Evolutionary conservation across 2,113 vertebrate species (phyloP).

Genomic region (Triplophysa dalaica): DNA sequence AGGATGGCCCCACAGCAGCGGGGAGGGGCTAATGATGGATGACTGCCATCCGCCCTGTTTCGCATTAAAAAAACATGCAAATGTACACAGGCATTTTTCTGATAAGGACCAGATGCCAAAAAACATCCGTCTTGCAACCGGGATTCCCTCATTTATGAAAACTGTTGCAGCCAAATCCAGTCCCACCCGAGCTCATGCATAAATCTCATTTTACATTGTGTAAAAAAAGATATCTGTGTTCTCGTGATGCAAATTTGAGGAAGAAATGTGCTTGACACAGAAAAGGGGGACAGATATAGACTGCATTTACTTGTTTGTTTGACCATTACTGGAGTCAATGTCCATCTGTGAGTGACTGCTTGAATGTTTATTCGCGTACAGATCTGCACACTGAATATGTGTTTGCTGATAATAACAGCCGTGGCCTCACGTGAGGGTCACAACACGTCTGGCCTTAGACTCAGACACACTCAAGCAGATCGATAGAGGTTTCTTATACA

Average conservation of each 20-base stretch:
- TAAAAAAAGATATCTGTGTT: too few species aligned
- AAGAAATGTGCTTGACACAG: too few species aligned
- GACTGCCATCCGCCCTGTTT: constrained; percentile 50
- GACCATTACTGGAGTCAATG: not conserved
- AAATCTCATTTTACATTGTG: too few species aligned
- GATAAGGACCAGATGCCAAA: not conserved
- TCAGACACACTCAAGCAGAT: constrained; percentile 19
- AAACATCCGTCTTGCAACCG: not conserved
- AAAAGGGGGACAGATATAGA: not conserved
- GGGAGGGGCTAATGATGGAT: constrained; percentile 45
- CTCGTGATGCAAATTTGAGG: too few species aligned
- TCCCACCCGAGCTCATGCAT: too few species aligned
- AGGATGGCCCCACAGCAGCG: not conserved
- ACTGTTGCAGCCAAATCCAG: too few species aligned
- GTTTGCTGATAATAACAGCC: not conserved
- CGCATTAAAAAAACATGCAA: constrained; percentile 28
- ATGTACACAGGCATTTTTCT: not conserved
- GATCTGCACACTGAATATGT: not conserved
- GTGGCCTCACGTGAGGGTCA: constrained; percentile 22
- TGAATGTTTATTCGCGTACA: too few species aligned
- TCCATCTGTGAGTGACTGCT: not conserved
- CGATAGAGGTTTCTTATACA: constrained; percentile 9
- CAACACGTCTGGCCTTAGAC: not conserved
- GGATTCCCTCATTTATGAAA: too few species aligned
- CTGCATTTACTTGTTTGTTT: not conserved